Percentiles rank a stretch among this genome's conserved stretches.
Conservation (phyloP, 2,797 vertebrate species). For the Labeo calbasu region DNA sequence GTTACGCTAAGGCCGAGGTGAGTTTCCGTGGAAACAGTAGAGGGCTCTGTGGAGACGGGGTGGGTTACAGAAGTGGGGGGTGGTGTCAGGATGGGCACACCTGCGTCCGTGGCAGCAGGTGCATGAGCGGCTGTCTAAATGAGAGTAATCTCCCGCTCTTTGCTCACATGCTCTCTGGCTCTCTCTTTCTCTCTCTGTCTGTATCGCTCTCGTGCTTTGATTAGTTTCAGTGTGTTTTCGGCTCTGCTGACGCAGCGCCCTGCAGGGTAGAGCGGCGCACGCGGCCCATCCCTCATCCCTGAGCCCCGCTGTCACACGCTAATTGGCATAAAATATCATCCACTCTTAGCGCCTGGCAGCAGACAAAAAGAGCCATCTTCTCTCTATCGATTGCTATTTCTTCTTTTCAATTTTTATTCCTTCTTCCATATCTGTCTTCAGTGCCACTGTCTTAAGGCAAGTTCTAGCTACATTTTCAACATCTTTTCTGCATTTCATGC, state of each 20-base stretch:
- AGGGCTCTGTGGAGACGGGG: conserved; percentile 64
- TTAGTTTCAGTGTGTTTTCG: conserved; percentile 68
- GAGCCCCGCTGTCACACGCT: conserved; percentile 76
- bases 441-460: conserved; percentile 22
- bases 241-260: conserved; percentile 79
- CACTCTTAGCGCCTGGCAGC: conserved; percentile 69
- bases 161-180: conserved; percentile 20
- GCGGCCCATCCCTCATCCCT: conserved; percentile 75
- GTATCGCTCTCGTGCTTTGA: conserved; percentile 28
- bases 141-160: conserved; percentile 74
- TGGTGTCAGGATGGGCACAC: conserved; percentile 70
- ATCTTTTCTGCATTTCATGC: not conserved
- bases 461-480: conserved; percentile 1
- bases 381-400: conserved; percentile 64
- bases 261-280: conserved; percentile 73
- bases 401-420: not conserved
- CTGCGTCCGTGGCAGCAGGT: conserved; percentile 82
- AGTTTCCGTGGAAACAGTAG: conserved; percentile 74
- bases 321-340: conserved; percentile 87
- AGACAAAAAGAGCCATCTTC: conserved; percentile 69
- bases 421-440: conserved; percentile 15
- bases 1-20: conserved; percentile 68
- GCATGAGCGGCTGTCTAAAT: conserved; percentile 77
- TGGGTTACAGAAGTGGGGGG: conserved; percentile 12
- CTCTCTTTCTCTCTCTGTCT: conserved; percentile 22